A percentile compares a stretch with the other conserved stretches of the same genome.
Evolutionary conservation across 2,888 invertebrate genomes (phyloP).

Genomic region (Herminia tarsipennalis): DNA sequence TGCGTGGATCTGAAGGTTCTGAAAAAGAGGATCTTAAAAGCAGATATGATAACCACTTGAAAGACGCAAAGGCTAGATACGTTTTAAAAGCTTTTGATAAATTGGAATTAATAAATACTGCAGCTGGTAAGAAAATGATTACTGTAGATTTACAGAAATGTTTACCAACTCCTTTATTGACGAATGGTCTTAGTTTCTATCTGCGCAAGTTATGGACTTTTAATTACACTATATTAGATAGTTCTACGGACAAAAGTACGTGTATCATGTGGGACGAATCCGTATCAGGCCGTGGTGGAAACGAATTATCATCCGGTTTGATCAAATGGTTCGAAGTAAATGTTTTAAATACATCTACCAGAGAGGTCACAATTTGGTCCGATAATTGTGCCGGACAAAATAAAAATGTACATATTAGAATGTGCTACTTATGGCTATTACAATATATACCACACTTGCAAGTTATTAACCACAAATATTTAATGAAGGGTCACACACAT

Average conservation of each 20-base stretch:
- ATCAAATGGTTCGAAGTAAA: no score
- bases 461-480: no score
- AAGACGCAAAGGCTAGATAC: conserved; percentile 6
- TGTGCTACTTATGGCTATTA: no score
- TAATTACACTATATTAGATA: conserved; percentile 6
- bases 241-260: background rate
- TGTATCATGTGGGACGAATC: conserved; percentile 6
- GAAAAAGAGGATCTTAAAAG: background rate
- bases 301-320: no score
- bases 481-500: no score
- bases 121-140: background rate
- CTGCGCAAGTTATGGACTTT: conserved; percentile 18
- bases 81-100: conserved; percentile 9
- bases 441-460: no score
- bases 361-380: no score
- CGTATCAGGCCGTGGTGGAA: no score
- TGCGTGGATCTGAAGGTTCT: background rate
- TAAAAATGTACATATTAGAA: no score
- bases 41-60: conserved; percentile 2
- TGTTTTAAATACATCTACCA: no score
- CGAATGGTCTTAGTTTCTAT: conserved; percentile 17
- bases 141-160: conserved; percentile 20
- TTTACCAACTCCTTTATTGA: conserved; percentile 16
- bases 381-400: no score
- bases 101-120: background rate